These are phyloP conservation scores for Petromus typicus DNA, from an alignment of 2,113 vertebrate species.

Conservation along the genomic window DNA sequence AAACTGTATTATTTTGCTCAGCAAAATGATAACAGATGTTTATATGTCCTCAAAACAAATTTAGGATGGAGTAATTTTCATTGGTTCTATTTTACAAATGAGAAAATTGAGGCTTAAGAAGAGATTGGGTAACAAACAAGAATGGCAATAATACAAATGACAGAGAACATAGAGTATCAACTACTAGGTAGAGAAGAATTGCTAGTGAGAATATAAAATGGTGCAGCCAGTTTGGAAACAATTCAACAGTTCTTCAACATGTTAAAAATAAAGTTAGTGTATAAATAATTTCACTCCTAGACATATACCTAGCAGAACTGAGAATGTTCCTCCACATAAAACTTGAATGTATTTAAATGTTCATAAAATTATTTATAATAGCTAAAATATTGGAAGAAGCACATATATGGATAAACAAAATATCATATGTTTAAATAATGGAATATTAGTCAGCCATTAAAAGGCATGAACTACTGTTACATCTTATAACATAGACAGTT, in stretches of 20 bases:
- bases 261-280: background rate
- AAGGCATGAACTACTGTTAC: background rate
- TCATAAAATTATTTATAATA: background rate
- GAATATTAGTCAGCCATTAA: background rate
- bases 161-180: background rate
- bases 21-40: background rate
- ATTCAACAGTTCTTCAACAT: background rate
- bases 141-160: background rate
- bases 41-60: background rate
- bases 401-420: background rate
- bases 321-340: background rate
- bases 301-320: too few relatives aligned
- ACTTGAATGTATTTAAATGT: background rate
- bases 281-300: background rate
- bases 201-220: background rate
- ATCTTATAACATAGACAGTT: background rate
- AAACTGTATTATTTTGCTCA: background rate
- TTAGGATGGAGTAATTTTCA: background rate
- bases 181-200: background rate
- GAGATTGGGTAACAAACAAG: background rate
- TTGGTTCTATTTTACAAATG: background rate
- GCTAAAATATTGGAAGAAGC: background rate
- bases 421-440: background rate
- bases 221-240: background rate
- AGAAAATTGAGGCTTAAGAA: background rate